Evolutionary conservation across 2,888 invertebrate species (phyloP), one percentile per base, ranked within the genome.

Genomic region (Apodemia hepburni): DNA sequence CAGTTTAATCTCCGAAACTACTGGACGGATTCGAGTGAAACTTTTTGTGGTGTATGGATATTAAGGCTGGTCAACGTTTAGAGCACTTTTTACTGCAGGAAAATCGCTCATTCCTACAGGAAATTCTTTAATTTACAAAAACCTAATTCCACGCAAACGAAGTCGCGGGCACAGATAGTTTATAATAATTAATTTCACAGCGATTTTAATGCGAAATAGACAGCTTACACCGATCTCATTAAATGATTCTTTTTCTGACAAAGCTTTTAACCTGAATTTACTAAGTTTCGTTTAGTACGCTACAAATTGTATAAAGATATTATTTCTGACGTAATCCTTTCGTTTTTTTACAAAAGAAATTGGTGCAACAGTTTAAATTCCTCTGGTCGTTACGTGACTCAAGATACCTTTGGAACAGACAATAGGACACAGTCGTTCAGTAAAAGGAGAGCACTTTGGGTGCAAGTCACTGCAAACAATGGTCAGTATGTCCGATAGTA

Each of bases 401-500:
- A 65, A 64, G 67, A 65, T 38, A 67, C 64, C 63, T 62, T 67
- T 68, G 58, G 61, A 62, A 65, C 65, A 66, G 68, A 63, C 64
- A 66, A 66, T 60, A 47, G 63, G 57, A 62, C 49, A 58, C 62
- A 33, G 33, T 38, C 58, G 18, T 60, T 58, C 58, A 63, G 70
- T 68, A 70, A 74, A 74, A 75, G 72, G 71, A 76, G 77, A 75
- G 72, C 71, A 67, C 63, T 71, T 63, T 68, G 63, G 69, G 66
- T 70, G 79, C 80, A 81, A 84, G 82, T 82, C 82, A 81, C 68
- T 64, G 69, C 68, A 75, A 73, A 84, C 84, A 85, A 84, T 84
- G 67, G 69, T 61, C 65, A 67, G 59, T 63, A 64, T 66, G 64
- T 59, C 64, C 65, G 54, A 60, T 35, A 38, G 60, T 49, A 59